Base-by-base conservation (phyloP, 2,888 invertebrate species). In the Plebejus argus region DNA sequence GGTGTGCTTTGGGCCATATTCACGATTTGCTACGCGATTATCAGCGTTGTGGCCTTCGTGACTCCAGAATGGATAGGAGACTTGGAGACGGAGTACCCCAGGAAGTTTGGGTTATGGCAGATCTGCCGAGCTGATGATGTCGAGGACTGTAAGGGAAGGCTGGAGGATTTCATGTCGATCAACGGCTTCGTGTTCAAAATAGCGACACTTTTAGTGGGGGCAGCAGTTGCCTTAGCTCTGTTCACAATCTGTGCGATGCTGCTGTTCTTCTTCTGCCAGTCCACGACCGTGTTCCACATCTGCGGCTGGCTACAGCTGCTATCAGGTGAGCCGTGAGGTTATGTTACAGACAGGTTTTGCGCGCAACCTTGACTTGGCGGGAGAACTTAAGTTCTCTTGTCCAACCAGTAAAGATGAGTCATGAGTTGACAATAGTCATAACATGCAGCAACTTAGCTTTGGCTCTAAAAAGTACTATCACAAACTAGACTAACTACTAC, bases 1-100 rank as follows among this genome's bases (percentile, higher is more conserved):
- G 99, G 98, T 76, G 99, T 99, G 80, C 95, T 99, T 83, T 99
- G 99, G 99, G 99, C 98, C 81, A 98, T 99, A 87, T 99, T 99
- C 92, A 98, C 98, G 82, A 97, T 99, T 88, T 99, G 99, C 93
- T 99, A 98, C 90, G 98, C 98, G 81, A 98, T 99, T 86, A 98
- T 99, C 86, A 97, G 97, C 85, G 96, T 98, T 83, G 98, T 99
- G 53, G 98, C 98, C 5, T 99, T 99, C 90, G 97, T 99, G 79
- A 99, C 99, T 80, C 99, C 99, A 70, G 97, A 98, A 92, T 97
- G 98, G 98, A 95, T 98, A 80, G 97, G 97, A 15, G 97, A 97
- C 91, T 94, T 96, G 83, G 96, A 97, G 83, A 97, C 97, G 81
- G 97, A 98, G 83, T 97, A 97, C 86, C 97, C 98, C 0, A 98